Evolutionary conservation across 2,113 vertebrate genomes (phyloP).

Genomic region (Panurus biarmicus): DNA sequence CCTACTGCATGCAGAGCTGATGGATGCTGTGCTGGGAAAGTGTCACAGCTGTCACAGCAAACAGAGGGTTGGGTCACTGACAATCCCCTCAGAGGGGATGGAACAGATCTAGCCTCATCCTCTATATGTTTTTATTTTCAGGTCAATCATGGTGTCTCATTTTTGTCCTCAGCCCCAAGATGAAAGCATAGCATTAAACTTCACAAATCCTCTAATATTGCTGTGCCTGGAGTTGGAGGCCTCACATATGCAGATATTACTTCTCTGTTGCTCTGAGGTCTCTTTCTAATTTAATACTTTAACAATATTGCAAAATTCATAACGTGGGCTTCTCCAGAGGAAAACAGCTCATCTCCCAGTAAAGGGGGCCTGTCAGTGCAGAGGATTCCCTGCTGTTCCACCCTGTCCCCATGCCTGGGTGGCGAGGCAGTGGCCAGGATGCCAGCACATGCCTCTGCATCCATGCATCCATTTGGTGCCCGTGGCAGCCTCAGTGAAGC

Average conservation of each 20-base stretch:
- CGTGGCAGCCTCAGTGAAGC: neutral
- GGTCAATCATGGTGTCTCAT: neutral
- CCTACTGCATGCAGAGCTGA: no score
- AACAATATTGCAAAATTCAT: constrained; percentile 39
- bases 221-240: neutral
- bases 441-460: fast-evolving
- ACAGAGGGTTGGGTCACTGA: neutral
- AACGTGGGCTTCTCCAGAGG: neutral
- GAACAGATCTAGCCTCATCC: neutral
- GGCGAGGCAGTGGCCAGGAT: fast-evolving
- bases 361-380: neutral
- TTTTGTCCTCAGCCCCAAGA: neutral
- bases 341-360: neutral
- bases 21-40: neutral
- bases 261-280: constrained; percentile 37
- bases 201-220: constrained; percentile 48
- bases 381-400: neutral
- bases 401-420: neutral
- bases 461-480: no score
- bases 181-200: neutral
- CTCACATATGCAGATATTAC: constrained; percentile 40
- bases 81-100: neutral
- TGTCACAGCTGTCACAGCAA: neutral
- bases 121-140: neutral
- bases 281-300: constrained; percentile 41